Evolutionary conservation across 2,113 vertebrate genomes (phyloP), one percentile per base, ranked within the genome.

Genomic region (Melanerpes formicivorus): DNA sequence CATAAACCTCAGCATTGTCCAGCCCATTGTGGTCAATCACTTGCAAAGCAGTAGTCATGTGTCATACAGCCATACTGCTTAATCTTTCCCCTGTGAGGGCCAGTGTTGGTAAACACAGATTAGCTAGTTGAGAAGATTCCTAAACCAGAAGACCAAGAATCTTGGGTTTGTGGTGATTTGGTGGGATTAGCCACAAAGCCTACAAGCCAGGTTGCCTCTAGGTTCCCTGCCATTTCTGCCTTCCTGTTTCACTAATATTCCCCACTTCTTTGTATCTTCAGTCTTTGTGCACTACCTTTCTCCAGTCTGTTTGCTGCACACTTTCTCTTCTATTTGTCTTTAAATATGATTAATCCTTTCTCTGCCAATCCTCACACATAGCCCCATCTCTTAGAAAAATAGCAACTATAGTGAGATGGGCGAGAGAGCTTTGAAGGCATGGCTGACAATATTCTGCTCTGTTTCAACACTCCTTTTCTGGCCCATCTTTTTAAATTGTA

Each of bases 41-140:
- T 73, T 87, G 30, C 40, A 59, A 70, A 42, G n/a, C 14, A 18
- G 26, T n/a, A 72, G n/a, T 30, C 34, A 3, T 9, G 7, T 0
- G 1, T 11, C 0, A 0, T 23, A 22, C 9, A 73, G 46, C 29
- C 26, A 9, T 22, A 9, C 26, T 58, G n/a, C 52, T 50, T 88
- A 42, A 34, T 77, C 23, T n/a, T 63, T 86, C 6, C 23, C 22
- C 11, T 18, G 0, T 1, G 19, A 63, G 11, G 13, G 22, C 30
- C 27, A 50, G 2, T 0, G 5, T 63, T 83, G 73, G 64, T 62
- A 54, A 80, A 63, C n/a, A 10, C 52, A 55, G 30, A 44, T 70
- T 60, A 77, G 42, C 55, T 54, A 32, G 40, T 21, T 80, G 55
- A 79, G 30, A 56, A n/a, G 59, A 56, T 1, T 87, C 14, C 67